phyloP scores from a whole-genome alignment of 2,797 vertebrate species.

The Anguilla obscura region DNA sequence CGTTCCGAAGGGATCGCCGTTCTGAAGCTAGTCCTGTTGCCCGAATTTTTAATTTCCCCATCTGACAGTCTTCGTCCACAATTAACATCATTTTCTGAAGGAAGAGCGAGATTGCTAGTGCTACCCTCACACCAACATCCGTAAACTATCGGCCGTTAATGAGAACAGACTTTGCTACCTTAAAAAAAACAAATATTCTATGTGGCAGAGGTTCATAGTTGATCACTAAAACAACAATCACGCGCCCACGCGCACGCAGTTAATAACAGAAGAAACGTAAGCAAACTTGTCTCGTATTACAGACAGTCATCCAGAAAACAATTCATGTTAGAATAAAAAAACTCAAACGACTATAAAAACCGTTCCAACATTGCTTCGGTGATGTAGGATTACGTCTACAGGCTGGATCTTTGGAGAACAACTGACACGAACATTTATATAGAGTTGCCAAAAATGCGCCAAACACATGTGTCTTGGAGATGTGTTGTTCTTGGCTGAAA shows the following conservation, averaged over 20 bases:
- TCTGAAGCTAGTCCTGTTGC: neutral
- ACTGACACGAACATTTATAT: neutral
- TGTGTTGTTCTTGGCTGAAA: conserved; percentile 9
- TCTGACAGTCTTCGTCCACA: neutral
- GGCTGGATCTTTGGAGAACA: neutral
- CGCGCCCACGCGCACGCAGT: neutral
- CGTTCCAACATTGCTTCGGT: neutral
- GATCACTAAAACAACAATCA: neutral
- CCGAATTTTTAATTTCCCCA: neutral
- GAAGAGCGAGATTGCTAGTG: neutral
- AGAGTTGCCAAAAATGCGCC: neutral
- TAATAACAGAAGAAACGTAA: neutral
- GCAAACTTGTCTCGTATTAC: neutral
- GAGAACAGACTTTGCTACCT: neutral
- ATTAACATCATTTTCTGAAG: too few relatives aligned
- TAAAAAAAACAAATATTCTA: neutral
- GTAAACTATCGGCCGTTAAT: neutral
- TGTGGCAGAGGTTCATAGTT: neutral
- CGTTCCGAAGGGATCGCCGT: neutral
- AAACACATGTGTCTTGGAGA: neutral
- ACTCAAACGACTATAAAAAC: neutral
- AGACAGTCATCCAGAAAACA: neutral
- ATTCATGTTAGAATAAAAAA: neutral
- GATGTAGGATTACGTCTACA: neutral
- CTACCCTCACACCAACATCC: neutral